Conservation (phyloP, 2,797 vertebrate species). For the Numenius phaeopus region DNA sequence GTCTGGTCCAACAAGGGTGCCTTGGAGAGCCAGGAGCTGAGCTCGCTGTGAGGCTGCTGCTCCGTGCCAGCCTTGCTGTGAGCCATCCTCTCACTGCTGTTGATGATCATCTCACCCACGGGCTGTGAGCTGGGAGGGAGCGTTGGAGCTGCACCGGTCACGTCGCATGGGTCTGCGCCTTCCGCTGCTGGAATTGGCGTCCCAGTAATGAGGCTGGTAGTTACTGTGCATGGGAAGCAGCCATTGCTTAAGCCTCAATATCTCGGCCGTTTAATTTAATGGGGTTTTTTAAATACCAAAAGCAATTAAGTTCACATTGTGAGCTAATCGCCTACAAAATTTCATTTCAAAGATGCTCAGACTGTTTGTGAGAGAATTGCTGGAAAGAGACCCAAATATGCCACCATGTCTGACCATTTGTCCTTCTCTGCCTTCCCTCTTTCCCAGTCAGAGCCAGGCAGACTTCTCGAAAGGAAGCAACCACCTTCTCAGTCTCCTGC, state of each 20-base stretch:
- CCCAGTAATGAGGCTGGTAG: conserved; percentile 55
- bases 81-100: background rate
- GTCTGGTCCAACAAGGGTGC: background rate
- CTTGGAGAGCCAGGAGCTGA: background rate
- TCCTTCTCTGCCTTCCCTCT: background rate
- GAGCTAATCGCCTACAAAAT: conserved; percentile 75
- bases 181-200: background rate
- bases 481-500: background rate
- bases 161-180: background rate
- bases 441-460: background rate
- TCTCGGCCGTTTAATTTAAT: conserved; percentile 76
- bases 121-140: background rate
- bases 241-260: conserved; percentile 70
- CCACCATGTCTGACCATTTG: background rate
- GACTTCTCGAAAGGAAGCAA: background rate
- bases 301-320: conserved; percentile 77
- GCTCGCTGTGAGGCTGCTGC: background rate
- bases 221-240: conserved; percentile 66
- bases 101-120: background rate
- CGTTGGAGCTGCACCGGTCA: accelerated
- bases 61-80: background rate
- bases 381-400: conserved; percentile 4
- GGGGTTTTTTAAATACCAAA: conserved; percentile 72
- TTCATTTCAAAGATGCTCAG: conserved; percentile 68
- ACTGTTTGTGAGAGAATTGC: conserved; percentile 65